phyloP scores from a whole-genome alignment of 2,888 invertebrate species.

The Syritta pipiens region DNA sequence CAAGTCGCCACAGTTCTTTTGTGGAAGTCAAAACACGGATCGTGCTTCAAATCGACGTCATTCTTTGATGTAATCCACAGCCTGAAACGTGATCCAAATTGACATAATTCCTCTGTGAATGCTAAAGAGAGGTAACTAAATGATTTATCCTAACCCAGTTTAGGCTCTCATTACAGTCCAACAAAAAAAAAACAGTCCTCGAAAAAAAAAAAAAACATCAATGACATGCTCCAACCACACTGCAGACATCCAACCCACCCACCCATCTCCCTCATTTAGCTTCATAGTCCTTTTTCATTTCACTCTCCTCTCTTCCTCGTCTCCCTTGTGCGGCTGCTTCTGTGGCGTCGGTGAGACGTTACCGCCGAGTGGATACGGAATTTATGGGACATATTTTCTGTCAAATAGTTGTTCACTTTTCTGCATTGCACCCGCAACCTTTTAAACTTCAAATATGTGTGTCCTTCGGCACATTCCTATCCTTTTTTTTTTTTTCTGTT shows the following conservation, averaged over 20 bases:
- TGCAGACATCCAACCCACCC: background rate
- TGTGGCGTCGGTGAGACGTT: too few relatives aligned
- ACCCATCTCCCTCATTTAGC: too few relatives aligned
- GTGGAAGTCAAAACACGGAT: too few relatives aligned
- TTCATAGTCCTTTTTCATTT: too few relatives aligned
- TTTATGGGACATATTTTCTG: constrained; percentile 51
- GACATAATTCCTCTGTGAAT: too few relatives aligned
- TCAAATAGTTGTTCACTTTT: constrained; percentile 66
- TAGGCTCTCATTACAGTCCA: background rate
- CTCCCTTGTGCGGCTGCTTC: too few relatives aligned
- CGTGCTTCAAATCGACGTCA: too few relatives aligned
- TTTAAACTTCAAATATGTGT: constrained; percentile 59
- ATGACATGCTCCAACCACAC: constrained; percentile 7
- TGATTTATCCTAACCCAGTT: background rate
- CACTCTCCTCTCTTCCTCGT: too few relatives aligned
- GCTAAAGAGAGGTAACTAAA: too few relatives aligned
- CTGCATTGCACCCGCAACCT: constrained; percentile 57
- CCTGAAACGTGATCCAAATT: too few relatives aligned
- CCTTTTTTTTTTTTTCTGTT: constrained; percentile 18
- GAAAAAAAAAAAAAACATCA: constrained; percentile 18
- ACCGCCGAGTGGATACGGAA: background rate
- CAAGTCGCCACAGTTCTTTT: too few relatives aligned
- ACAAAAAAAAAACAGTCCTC: constrained; percentile 30
- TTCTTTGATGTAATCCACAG: too few relatives aligned
- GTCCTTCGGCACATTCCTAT: constrained; percentile 60